Evolutionary conservation across 2,113 vertebrate species (phyloP), one percentile per base, ranked within the genome.

Genomic region (Spheniscus mendiculus): DNA sequence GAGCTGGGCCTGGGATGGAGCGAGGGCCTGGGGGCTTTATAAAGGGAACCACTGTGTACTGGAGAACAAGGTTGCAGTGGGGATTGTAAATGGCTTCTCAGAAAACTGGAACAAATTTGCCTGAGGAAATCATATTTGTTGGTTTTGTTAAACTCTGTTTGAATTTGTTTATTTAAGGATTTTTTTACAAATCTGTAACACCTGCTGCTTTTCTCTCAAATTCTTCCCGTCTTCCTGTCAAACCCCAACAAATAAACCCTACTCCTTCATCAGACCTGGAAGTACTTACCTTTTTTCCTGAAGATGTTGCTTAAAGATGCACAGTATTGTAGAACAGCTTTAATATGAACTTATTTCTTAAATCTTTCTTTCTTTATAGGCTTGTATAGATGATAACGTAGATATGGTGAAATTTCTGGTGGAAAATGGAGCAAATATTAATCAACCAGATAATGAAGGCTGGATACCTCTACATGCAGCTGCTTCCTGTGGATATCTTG

Each of bases 371-470:
- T 97, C 84, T 96, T 98, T 97, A 73, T 97, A 99, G 99, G 99
- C 99, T 65, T 99, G 99, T 98, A 99, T 99, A 98, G 99, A 99
- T 96, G 99, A 99, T 98, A 99, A 99, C 97, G 98, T 99, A 85
- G 99, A 99, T 98, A 99, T 99, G 99, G 99, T 99, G 98, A 99
- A 99, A 91, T 99, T 99, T 99, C 99, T 99, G 95, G 99, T 99
- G 98, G 99, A 99, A 98, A 99, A 99, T 90, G 99, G 99, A 97
- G 99, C 99, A 97, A 98, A 98, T 98, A 99, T 99, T 98, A 99
- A 99, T 98, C 99, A 99, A 98, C 99, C 99, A 61, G 99, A 99
- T 98, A 99, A 99, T 69, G 99, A 99, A 98, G 99, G 99, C 98
- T 99, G 99, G 99, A 99, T 99, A 98, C 99, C 99, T 95, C 99